A percentile compares a stretch with the other conserved stretches of the same genome.
Conservation (phyloP, 1,140 invertebrate species). For the Akabosia matsudoensis region DNA sequence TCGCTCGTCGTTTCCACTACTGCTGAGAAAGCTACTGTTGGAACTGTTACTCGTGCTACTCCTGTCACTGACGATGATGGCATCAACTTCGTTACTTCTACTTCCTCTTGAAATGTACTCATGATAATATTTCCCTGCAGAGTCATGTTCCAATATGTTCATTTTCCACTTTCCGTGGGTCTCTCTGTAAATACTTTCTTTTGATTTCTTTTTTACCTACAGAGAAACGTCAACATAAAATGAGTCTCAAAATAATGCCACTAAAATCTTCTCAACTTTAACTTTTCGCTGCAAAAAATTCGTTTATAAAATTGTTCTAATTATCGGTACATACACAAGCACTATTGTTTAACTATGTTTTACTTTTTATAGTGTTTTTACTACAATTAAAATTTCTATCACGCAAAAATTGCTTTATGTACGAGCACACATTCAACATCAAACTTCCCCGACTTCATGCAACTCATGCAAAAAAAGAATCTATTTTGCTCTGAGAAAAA, state of each 20-base stretch:
- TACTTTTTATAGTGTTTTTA: no score
- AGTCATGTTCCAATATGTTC: slow-evolving; percentile 22
- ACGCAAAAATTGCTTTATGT: no score
- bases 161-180: slow-evolving; percentile 23
- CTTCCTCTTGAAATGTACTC: slow-evolving; percentile 12
- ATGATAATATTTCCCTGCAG: slow-evolving; percentile 11
- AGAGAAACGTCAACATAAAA: neutral
- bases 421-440: no score
- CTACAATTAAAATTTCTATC: no score
- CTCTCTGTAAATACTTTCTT: neutral
- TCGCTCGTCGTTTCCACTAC: neutral
- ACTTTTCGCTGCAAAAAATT: no score
- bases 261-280: no score
- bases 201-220: neutral
- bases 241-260: neutral
- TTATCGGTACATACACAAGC: no score
- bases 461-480: no score
- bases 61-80: neutral
- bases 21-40: neutral
- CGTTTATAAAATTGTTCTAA: no score
- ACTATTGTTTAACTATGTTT: no score
- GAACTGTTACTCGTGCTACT: neutral
- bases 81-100: neutral
- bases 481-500: no score
- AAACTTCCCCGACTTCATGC: no score